Base-by-base conservation (phyloP, 2,888 invertebrate species). In the Globia sparganii region DNA sequence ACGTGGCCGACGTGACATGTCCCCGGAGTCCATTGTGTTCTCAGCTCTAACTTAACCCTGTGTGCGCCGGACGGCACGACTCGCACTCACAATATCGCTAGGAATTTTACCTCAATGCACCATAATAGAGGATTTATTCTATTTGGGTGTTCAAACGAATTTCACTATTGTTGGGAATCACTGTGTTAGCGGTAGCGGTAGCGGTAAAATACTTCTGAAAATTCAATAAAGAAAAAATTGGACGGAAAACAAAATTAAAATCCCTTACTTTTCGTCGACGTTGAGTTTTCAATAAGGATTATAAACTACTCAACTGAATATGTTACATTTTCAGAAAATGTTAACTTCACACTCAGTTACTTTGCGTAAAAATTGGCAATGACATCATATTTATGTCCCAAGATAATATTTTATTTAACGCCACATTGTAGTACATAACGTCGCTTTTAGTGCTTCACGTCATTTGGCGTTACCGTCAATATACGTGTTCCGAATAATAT, bases 1-100 rank as follows among this genome's bases (percentile, higher is more conserved):
- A 87, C 91, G 89, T 89, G 88, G 79, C 74, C 81, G 86, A 88
- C 90, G 90, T 90, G 90, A 92, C 89, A 75, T 84, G 89, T 86
- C 88, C 86, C 86, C 69, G 72, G 84, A 84, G 85, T 78, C 87
- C 86, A 88, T 89, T 91, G 89, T 90, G 78, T 72, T 85, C 80
- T 78, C 86, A 77, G 76, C 80, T 83, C 77, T 77, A 81, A 73
- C 77, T 86, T 80, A 86, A 77, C 75, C 81, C 81, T 72, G 66
- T 77, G 75, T 82, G 85, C 43, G 74, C 79, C 77, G 84, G 78
- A 82, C 85, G 77, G 70, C 77, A 72, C 40, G 62, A 76, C 58
- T 69, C 80, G 65, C 78, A 81, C 76, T 81, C 79, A 83, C 89
- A 86, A 84, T 88, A 85, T 72, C 75, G 72, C 75, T 65, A 86